phyloP scores from a whole-genome alignment of 2,113 vertebrate genomes.

The Protobothrops flavoviridis region DNA sequence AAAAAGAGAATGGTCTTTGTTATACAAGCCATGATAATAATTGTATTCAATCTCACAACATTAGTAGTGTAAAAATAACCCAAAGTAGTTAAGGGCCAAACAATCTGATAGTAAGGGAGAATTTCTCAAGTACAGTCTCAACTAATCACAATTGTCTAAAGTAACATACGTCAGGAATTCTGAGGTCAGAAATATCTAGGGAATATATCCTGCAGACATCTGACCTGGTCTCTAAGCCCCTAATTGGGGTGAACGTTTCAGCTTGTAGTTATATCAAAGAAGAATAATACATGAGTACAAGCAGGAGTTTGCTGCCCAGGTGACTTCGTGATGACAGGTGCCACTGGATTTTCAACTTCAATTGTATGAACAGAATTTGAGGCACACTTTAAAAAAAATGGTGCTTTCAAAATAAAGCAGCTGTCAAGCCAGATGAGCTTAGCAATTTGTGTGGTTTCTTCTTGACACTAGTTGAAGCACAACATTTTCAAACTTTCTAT shows the following conservation, averaged over 20 bases:
- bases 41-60: not conserved
- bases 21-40: not conserved
- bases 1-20: not conserved
- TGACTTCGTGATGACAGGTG: slow-evolving; percentile 24
- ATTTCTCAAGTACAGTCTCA: not conserved
- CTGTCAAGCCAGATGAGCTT: slow-evolving; percentile 15
- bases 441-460: slow-evolving; percentile 1
- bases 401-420: slow-evolving; percentile 14
- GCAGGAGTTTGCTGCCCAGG: slow-evolving; percentile 10
- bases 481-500: slow-evolving; percentile 20
- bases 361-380: slow-evolving; percentile 18
- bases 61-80: not conserved
- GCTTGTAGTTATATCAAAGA: not conserved
- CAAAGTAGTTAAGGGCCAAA: not conserved
- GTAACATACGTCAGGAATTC: not conserved
- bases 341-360: slow-evolving; percentile 26
- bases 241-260: slow-evolving; percentile 16
- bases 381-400: not conserved
- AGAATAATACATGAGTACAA: slow-evolving; percentile 24
- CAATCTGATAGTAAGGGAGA: not conserved
- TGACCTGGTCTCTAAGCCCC: slow-evolving; percentile 2
- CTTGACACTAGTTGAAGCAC: slow-evolving; percentile 11
- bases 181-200: slow-evolving; percentile 11
- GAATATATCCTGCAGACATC: not conserved
- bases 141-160: not conserved